These are phyloP conservation scores for Agrochola circellaris DNA, from an alignment of 2,888 invertebrate genomes.

Conservation along the genomic window DNA sequence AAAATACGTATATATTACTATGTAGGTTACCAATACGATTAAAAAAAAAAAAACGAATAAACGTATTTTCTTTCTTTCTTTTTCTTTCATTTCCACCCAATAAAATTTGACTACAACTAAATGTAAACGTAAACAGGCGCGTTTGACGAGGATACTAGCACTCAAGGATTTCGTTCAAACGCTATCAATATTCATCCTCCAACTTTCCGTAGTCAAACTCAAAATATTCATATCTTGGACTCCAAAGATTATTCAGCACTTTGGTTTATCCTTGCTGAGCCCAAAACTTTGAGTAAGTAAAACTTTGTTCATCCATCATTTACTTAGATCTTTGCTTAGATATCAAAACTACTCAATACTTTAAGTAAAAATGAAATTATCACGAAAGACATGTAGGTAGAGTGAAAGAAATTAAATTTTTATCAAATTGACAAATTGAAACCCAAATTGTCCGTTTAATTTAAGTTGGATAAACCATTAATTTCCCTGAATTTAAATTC, in stretches of 20 bases:
- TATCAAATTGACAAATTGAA: too few relatives aligned
- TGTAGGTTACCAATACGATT: background rate
- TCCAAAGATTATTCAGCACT: slow-evolving; percentile 31
- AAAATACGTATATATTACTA: background rate
- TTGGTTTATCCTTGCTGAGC: background rate
- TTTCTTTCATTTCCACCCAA: background rate
- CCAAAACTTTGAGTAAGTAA: slow-evolving; percentile 13
- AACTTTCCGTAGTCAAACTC: background rate
- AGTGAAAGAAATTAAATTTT: background rate
- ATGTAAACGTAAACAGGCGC: background rate
- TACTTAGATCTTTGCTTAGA: background rate
- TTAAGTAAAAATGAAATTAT: slow-evolving; percentile 4
- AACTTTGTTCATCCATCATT: slow-evolving; percentile 34
- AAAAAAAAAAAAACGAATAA: too few relatives aligned
- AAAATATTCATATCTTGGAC: slow-evolving; percentile 36
- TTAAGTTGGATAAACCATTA: background rate
- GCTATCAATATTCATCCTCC: background rate
- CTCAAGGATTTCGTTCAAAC: background rate
- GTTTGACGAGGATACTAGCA: too few relatives aligned
- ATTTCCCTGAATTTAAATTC: background rate
- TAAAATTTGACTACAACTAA: background rate
- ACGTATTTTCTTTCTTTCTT: too few relatives aligned
- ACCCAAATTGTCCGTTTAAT: too few relatives aligned
- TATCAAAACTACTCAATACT: slow-evolving; percentile 7
- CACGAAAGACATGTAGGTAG: background rate